Base-by-base conservation (phyloP, 2,888 invertebrate species). In the Aleiodes testaceus region DNA sequence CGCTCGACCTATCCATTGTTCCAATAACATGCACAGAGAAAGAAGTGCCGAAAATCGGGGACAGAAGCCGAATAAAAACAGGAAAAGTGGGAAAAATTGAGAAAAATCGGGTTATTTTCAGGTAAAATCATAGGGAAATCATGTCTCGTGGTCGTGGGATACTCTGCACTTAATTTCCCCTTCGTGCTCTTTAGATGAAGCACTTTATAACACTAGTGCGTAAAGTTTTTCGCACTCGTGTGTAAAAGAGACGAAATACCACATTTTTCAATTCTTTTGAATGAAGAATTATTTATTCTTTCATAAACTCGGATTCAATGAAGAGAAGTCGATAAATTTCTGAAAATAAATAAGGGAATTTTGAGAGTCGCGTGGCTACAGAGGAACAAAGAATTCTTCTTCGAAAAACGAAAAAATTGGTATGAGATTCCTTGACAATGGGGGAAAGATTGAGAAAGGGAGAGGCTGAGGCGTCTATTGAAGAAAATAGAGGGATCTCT, bases 281-380 rank as follows among this genome's bases (percentile, higher is more conserved):
- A 22, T 64, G 30, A 45, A 64, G 55, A 36, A 9, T 65, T 30
- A 30, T 45, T 36, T 53, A 26, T 47, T 55, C 53, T 70, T 70
- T 65, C 65, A 70, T 70, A 53, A 70, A 70, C 65, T 65, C 30
- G 20, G 49, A 26, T 18, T 9, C 14, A 50, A 69, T 36, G 42
- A 20, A 69, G 22, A 26, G 49, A 59, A 59, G 66, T 63, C 71
- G 42, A 71, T 71, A 71, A 71, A n/a, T 61, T 52, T 26, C 16
- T 20, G 61, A 12, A 20, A 52, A 12, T n/a, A 14, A 26, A 53
- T 26, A 36, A 36, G 9, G 20, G 4, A 70, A 67, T 61, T 22
- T 44, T 7, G 26, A 18, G 22, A 66, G 66, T 71, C 66, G 66
- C 71, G 71, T 71, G 71, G 71, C 71, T 61, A 49, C 61, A 30